Evolutionary conservation across 1,140 invertebrate species (phyloP), one percentile per base, ranked within the genome.

Genomic region (Myzus persicae): DNA sequence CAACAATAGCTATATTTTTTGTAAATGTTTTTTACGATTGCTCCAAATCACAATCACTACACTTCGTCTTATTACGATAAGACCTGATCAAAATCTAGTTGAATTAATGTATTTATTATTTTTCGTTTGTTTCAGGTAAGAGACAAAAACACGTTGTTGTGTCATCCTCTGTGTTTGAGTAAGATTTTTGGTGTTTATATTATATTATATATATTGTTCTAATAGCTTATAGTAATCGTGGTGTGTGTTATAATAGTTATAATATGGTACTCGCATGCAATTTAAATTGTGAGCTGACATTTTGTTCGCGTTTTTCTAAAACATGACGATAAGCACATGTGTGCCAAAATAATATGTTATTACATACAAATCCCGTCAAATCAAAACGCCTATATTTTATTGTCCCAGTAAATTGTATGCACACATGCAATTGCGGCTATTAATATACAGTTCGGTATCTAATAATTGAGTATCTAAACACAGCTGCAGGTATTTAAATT

Each of bases 81-180:
- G 0, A 87, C 42, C 20, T 4, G 20, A 6, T 88, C 85, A 3
- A 88, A 38, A 89, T 51, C 20, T 4, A 24, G 46, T 51, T 89
- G 36, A 38, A 51, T 89, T 38, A 51, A 51, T 38, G 3, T 48
- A 31, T 85, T 89, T 51, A 26, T 48, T 51, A 42, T 36, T 89
- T 89, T 89, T 89, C 11, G 38, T 87, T 87, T 87, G 85, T 87
- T 89, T 51, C 87, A 89, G 48, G 36, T 89, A 89, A 89, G 87
- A 22, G 38, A 46, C 2, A 42, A 26, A 42, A 24, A 46, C 31
- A n/a, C 26, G 31, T 36, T 11, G 31, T 84, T 24, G 22, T 42
- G 82, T 76, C 59, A 76, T 76, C 59, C n/a, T 18, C 31, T 67
- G 40, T 84, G 24, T 42, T 84, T 84, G 38, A 84, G 82, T 84